phyloP scores from a whole-genome alignment of 2,888 invertebrate genomes.

The Drosophila cracens region DNA sequence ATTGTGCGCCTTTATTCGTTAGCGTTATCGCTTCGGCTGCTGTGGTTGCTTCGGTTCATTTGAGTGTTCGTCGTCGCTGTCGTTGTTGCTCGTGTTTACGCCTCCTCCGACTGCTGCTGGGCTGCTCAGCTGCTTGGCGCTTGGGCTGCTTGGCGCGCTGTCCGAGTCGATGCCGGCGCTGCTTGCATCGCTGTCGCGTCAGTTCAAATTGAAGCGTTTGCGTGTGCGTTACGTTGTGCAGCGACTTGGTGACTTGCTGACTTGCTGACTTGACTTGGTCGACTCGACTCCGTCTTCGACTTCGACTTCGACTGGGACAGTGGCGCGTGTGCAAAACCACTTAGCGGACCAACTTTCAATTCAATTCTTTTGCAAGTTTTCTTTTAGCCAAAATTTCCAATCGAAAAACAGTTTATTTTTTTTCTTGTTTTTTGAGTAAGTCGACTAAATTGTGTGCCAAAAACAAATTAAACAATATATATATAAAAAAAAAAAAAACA shows the following conservation, averaged over 20 bases:
- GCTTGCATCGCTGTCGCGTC: slow-evolving; percentile 55
- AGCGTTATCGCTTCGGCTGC: slow-evolving; percentile 11
- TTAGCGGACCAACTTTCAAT: slow-evolving; percentile 14
- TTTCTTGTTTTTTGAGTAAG: slow-evolving; percentile 56
- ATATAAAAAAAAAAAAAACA: not conserved
- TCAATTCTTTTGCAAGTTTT: slow-evolving; percentile 2
- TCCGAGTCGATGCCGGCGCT: slow-evolving; percentile 62
- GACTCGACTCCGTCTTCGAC: slow-evolving; percentile 14
- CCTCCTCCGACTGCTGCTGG: slow-evolving; percentile 41
- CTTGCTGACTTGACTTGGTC: slow-evolving; percentile 5
- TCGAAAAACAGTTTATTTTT: slow-evolving; percentile 36
- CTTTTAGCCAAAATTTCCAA: slow-evolving; percentile 5
- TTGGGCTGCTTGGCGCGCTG: slow-evolving; percentile 43
- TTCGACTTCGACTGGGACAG: slow-evolving; percentile 23
- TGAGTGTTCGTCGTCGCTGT: slow-evolving; percentile 7
- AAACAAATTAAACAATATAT: not conserved
- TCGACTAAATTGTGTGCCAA: slow-evolving; percentile 33
- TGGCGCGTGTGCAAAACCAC: slow-evolving; percentile 57
- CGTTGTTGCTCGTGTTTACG: slow-evolving; percentile 13
- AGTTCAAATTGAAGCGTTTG: slow-evolving; percentile 84
- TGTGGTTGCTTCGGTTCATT: slow-evolving; percentile 5
- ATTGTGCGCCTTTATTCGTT: slow-evolving; percentile 15
- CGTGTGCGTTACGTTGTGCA: slow-evolving; percentile 81
- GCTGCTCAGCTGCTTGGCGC: slow-evolving; percentile 14
- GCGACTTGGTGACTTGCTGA: slow-evolving; percentile 25